Conservation (phyloP, 1,140 invertebrate genomes). For the Zaprionus nigranus region DNA sequence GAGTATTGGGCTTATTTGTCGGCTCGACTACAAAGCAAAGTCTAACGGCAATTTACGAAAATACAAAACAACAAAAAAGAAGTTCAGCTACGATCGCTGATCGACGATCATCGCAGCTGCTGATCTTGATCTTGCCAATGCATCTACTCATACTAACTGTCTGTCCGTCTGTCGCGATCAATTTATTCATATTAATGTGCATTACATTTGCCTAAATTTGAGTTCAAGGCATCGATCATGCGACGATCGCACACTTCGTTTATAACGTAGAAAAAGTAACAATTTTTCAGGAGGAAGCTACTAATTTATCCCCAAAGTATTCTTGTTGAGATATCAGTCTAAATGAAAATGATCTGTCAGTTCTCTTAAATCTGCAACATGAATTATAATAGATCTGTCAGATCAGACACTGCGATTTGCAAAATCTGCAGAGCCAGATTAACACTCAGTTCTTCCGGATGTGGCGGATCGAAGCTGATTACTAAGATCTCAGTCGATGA, state of each 20-base stretch:
- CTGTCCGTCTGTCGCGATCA: not conserved
- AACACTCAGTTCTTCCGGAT: constrained; percentile 35
- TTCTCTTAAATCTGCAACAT: not conserved
- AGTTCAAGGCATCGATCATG: not conserved
- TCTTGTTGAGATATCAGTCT: not conserved
- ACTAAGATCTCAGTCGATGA: constrained; percentile 42
- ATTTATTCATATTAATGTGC: constrained; percentile 17
- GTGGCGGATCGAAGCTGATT: constrained; percentile 28
- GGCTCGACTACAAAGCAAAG: constrained; percentile 72
- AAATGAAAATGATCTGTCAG: not conserved
- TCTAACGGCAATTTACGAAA: constrained; percentile 67
- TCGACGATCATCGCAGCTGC: constrained; percentile 35
- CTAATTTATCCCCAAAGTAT: not conserved
- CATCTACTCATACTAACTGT: not conserved
- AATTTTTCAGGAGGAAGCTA: not conserved
- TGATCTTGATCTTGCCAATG: constrained; percentile 55
- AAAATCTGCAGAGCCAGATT: constrained; percentile 31
- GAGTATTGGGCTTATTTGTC: constrained; percentile 66
- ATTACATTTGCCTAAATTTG: constrained; percentile 11
- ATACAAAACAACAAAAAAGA: constrained; percentile 2
- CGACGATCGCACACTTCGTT: not conserved
- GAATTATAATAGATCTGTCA: not conserved
- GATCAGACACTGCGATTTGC: constrained; percentile 33
- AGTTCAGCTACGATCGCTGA: constrained; percentile 35
- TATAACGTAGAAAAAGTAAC: not conserved